Evolutionary conservation across 2,888 invertebrate species (phyloP).

Genomic region (Diarsia mendica): DNA sequence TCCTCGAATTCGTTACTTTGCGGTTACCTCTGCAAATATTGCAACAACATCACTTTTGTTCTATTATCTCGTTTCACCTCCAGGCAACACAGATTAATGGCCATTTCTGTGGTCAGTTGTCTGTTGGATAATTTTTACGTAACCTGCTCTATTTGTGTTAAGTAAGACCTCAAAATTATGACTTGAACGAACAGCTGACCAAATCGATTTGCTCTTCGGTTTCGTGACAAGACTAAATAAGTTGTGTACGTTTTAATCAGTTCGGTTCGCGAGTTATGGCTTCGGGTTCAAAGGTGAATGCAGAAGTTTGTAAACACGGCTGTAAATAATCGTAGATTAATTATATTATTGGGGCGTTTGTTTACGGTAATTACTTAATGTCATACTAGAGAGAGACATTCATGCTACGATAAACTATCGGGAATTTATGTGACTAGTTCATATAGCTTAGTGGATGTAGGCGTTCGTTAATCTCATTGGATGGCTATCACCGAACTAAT

Average conservation of each 20-base stretch:
- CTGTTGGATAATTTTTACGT: slow-evolving; percentile 32
- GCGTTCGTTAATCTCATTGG: not conserved
- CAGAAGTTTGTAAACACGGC: slow-evolving; percentile 55
- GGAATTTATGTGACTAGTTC: not conserved
- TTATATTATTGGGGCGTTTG: slow-evolving; percentile 39
- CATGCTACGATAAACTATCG: slow-evolving; percentile 16
- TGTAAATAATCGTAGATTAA: slow-evolving; percentile 41
- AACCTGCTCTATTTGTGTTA: slow-evolving; percentile 16
- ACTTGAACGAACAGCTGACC: slow-evolving; percentile 4
- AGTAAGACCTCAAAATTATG: slow-evolving; percentile 13
- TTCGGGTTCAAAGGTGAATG: slow-evolving; percentile 53
- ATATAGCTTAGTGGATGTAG: slow-evolving; percentile 3
- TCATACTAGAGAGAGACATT: slow-evolving; percentile 34
- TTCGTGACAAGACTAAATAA: slow-evolving; percentile 48
- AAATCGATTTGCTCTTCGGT: slow-evolving; percentile 30
- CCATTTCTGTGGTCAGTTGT: slow-evolving; percentile 1
- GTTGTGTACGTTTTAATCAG: slow-evolving; percentile 45
- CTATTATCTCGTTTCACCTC: slow-evolving; percentile 15
- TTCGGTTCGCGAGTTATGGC: slow-evolving; percentile 25
- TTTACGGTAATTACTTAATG: slow-evolving; percentile 44
- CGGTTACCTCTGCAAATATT: slow-evolving; percentile 30
- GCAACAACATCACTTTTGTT: slow-evolving; percentile 14
- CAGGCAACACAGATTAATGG: slow-evolving; percentile 17
- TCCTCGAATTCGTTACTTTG: slow-evolving; percentile 39
- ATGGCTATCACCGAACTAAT: not conserved